Conservation (phyloP, 1,140 invertebrate genomes). For the Cyclina sinensis region DNA sequence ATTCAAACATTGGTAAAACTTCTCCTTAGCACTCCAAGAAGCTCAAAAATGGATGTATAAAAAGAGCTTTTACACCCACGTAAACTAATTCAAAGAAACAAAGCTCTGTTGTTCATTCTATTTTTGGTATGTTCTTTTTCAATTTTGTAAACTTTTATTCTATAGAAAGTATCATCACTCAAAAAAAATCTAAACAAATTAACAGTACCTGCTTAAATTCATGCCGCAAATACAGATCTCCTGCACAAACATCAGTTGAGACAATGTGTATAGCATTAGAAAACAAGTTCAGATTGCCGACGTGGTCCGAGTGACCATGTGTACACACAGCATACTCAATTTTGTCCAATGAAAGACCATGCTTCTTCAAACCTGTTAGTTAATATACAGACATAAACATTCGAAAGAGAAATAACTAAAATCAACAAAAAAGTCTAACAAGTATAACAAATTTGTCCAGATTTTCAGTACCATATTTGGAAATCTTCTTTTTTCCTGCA, state of each 20-base stretch:
- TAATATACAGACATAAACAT: no score
- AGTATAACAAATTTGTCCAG: not conserved
- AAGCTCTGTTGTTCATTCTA: no score
- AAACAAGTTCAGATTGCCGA: conserved; percentile 97
- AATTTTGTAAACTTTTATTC: no score
- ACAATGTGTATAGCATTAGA: conserved; percentile 95
- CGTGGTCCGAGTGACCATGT: conserved; percentile 97
- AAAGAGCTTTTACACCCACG: no score
- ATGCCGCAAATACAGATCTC: conserved; percentile 77
- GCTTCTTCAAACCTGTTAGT: conserved; percentile 88
- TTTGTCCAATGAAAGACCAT: conserved; percentile 89
- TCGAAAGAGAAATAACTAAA: no score
- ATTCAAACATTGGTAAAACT: no score
- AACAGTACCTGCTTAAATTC: conserved; percentile 76
- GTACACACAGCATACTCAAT: conserved; percentile 94
- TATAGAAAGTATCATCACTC: no score
- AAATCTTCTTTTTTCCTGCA: not conserved
- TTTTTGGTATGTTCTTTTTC: no score
- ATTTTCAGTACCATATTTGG: not conserved
- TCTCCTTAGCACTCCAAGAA: no score
- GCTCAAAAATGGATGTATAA: no score
- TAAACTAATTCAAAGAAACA: no score
- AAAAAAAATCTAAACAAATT: no score
- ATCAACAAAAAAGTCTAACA: not conserved
- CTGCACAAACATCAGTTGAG: conserved; percentile 90